A percentile compares a stretch with the other conserved stretches of the same genome.
phyloP scores from a whole-genome alignment of 2,888 invertebrate genomes.

The Drosophila phalerata region DNA sequence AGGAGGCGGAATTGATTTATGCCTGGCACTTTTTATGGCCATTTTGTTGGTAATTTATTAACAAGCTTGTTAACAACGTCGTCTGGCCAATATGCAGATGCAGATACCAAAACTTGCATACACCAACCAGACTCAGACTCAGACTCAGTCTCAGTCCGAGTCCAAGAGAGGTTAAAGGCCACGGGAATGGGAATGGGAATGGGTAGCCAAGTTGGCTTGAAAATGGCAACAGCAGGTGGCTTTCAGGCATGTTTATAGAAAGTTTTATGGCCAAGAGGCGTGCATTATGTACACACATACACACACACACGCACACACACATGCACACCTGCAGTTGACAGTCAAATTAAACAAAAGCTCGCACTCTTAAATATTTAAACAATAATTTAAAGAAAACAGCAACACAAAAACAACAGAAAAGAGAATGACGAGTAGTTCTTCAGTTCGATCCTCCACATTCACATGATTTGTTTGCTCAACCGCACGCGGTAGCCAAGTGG shows the following conservation, averaged over 20 bases:
- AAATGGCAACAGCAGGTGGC: conserved; percentile 71
- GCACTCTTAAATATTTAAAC: conserved; percentile 75
- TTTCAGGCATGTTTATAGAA: conserved; percentile 76
- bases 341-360: conserved; percentile 68
- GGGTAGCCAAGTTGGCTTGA: conserved; percentile 15
- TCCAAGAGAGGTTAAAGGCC: conserved; percentile 73
- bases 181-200: conserved; percentile 19
- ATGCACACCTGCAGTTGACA: conserved; percentile 19
- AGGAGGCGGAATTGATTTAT: conserved; percentile 75
- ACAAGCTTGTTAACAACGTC: conserved; percentile 80
- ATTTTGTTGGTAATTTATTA: conserved; percentile 82
- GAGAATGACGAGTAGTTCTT: conserved; percentile 29
- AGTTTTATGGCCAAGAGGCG: conserved; percentile 54
- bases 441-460: conserved; percentile 45
- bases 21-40: conserved; percentile 80
- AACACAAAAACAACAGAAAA: too few relatives aligned
- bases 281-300: conserved; percentile 50
- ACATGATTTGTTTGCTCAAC: conserved; percentile 75
- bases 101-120: conserved; percentile 47
- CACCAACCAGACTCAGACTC: conserved; percentile 20
- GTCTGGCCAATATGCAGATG: conserved; percentile 66
- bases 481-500: conserved; percentile 76
- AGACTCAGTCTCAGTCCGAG: conserved; percentile 1
- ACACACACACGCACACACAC: conserved; percentile 22
- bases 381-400: conserved; percentile 43